Evolutionary conservation across 2,888 invertebrate species (phyloP), one percentile per base, ranked within the genome.

Genomic region (Aquatica leii): DNA sequence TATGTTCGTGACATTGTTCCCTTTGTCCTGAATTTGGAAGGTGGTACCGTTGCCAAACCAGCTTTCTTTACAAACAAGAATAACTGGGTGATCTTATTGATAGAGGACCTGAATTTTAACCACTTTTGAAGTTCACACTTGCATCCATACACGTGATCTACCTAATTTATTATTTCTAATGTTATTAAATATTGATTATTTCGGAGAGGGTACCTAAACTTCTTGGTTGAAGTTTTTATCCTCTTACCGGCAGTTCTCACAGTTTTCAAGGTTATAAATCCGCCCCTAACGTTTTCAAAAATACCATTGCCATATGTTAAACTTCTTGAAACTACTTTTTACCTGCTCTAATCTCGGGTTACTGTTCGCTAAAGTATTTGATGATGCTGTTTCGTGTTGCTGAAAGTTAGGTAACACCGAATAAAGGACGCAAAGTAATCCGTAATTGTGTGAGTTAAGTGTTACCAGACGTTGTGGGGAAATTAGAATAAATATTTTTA

Each of bases 271-370:
- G 62, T 58, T 48, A 40, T 20, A 20, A 37, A 63, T 63, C 63
- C 63, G 58, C 63, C 63, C 63, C 58, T 54, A 62, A 59, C n/a
- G 59, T 55, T 59, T 59, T 63, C 53, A 59, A 63, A 63, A 63
- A 63, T 63, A 48, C 50, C 50, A 31, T 9, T 53, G 31, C 46
- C 18, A 58, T 52, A 53, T 58, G 46, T 50, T 15, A 50, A 54
- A 54, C 50, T 54, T 54, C 14, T 15, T 50, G n/a, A 31, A 54
- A 40, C 52, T 53, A 59, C 53, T 58, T 59, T 55, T 54, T 63
- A 63, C 59, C 63, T 63, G 63, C 53, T 15, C 51, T 20, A 18
- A 21, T 40, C 35, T 37, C 50, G 21, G 50, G 50, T 34, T 34
- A 34, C 34, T 24, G 31, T 14, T 50, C 31, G 31, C 34, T 24